These are phyloP conservation scores for Philopedon plagiatum DNA, from an alignment of 2,888 invertebrate species.

Conservation along the genomic window DNA sequence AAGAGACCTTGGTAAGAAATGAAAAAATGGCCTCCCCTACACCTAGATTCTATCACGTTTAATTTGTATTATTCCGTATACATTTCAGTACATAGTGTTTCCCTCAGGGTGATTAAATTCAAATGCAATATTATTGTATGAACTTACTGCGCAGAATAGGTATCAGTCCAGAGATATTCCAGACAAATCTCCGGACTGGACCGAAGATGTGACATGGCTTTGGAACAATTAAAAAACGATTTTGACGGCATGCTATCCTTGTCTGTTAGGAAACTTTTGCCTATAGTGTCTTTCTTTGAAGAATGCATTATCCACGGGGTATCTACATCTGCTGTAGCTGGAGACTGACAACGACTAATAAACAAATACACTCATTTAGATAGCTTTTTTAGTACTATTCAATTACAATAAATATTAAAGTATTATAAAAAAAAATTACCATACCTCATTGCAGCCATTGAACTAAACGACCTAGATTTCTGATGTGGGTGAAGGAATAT, in stretches of 20 bases:
- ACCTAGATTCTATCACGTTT: too few relatives aligned
- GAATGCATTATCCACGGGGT: constrained; percentile 61
- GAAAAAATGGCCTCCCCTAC: too few relatives aligned
- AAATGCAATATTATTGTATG: not conserved
- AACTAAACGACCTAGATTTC: constrained; percentile 70
- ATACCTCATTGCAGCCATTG: constrained; percentile 71
- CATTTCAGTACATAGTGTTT: too few relatives aligned
- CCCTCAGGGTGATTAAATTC: too few relatives aligned
- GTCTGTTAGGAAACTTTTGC: constrained; percentile 22
- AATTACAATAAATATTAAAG: too few relatives aligned
- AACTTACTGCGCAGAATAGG: constrained; percentile 61
- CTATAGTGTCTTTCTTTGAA: constrained; percentile 58
- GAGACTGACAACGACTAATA: constrained; percentile 71
- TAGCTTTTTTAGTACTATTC: too few relatives aligned
- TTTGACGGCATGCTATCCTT: constrained; percentile 65
- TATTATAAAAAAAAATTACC: constrained; percentile 49
- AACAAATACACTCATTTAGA: constrained; percentile 1
- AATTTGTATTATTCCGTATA: too few relatives aligned
- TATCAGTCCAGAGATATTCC: constrained; percentile 93
- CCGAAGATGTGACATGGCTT: constrained; percentile 59
- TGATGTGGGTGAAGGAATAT: constrained; percentile 52
- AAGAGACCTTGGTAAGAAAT: not conserved
- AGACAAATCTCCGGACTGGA: constrained; percentile 89
- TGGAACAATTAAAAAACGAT: constrained; percentile 61
- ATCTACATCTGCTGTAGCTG: constrained; percentile 60